Conservation (phyloP, 2,888 invertebrate species). For the Pseudococcus longispinus region DNA sequence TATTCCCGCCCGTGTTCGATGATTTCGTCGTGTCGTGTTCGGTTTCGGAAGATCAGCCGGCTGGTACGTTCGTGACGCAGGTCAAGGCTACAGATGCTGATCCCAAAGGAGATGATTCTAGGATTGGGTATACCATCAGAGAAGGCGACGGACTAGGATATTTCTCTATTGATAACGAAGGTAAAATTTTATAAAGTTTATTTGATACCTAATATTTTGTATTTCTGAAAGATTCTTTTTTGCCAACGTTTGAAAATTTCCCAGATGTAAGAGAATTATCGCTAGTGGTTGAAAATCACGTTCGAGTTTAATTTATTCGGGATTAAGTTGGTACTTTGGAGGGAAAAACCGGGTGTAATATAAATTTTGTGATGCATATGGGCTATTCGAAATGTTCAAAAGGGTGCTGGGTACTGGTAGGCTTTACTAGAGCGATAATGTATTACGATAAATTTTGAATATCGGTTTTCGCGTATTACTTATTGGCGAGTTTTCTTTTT, state of each 20-base stretch:
- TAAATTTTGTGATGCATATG: neutral
- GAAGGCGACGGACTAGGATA: conserved; percentile 90
- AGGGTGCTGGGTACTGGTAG: neutral
- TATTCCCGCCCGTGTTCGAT: conserved; percentile 80
- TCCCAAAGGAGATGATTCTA: conserved; percentile 79
- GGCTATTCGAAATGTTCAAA: neutral
- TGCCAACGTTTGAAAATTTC: neutral
- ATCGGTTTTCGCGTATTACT: conserved; percentile 1
- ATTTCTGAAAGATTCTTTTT: neutral
- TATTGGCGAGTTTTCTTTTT: neutral
- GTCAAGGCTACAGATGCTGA: conserved; percentile 83
- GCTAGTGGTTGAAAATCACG: neutral
- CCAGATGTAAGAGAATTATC: neutral
- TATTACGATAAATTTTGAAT: conserved; percentile 3
- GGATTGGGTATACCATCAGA: conserved; percentile 83
- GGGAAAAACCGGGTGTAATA: neutral
- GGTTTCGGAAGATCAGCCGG: conserved; percentile 81
- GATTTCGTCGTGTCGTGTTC: conserved; percentile 78
- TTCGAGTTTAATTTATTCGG: conserved; percentile 20
- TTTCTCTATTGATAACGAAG: conserved; percentile 79
- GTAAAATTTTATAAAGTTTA: conserved; percentile 58
- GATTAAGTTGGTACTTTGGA: neutral
- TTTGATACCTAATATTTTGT: neutral
- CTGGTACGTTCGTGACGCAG: conserved; percentile 78
- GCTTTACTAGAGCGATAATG: neutral